Conservation (phyloP, 2,888 invertebrate genomes). For the Patella pellucida region DNA sequence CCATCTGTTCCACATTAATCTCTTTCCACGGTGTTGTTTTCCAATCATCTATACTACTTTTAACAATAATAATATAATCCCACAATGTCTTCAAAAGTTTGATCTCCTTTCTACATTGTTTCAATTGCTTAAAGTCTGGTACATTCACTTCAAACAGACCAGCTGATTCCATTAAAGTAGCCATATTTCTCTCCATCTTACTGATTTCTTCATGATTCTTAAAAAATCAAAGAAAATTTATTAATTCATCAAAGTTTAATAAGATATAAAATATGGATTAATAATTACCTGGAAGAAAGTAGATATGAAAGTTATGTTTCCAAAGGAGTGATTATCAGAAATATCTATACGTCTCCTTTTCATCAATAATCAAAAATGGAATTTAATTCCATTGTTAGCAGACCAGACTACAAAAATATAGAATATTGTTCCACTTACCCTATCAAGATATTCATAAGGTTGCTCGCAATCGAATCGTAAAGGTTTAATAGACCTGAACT, state of each 20-base stretch:
- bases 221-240: conserved; percentile 74
- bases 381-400: too few species aligned
- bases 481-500: conserved; percentile 78
- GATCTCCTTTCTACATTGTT: conserved; percentile 91
- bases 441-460: conserved; percentile 68
- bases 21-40: conserved; percentile 97
- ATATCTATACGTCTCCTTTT: too few species aligned
- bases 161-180: conserved; percentile 87
- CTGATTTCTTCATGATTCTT: conserved; percentile 83
- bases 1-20: conserved; percentile 98
- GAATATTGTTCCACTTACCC: conserved; percentile 40
- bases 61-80: conserved; percentile 93
- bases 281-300: neutral
- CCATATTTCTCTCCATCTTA: conserved; percentile 89
- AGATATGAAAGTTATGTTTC: neutral
- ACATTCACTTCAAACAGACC: conserved; percentile 94
- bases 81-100: conserved; percentile 86
- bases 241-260: neutral
- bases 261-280: neutral
- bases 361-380: too few species aligned
- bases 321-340: too few species aligned
- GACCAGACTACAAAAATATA: too few species aligned
- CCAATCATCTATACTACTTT: conserved; percentile 94
- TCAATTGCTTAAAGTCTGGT: conserved; percentile 92
- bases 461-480: conserved; percentile 68